phyloP scores from a whole-genome alignment of 1,140 invertebrate genomes.

The Hetaerina americana region DNA sequence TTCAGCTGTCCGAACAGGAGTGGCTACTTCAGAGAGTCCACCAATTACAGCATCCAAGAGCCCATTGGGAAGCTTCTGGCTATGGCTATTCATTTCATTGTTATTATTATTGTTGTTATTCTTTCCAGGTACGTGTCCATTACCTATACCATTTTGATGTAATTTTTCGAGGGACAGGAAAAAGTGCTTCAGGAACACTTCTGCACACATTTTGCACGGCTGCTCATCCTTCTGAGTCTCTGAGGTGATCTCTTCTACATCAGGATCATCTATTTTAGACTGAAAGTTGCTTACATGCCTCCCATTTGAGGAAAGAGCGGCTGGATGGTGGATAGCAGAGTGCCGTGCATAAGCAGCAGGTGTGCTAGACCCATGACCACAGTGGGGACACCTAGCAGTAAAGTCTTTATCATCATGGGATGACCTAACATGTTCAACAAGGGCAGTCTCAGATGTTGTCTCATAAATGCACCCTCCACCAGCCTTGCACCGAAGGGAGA shows the following conservation, averaged over 20 bases:
- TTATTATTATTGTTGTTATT: not conserved
- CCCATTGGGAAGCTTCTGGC: not conserved
- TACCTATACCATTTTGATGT: not conserved
- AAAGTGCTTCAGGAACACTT: not conserved
- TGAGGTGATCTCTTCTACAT: not conserved
- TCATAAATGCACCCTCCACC: not conserved
- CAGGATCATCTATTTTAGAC: not conserved
- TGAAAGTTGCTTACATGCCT: not conserved
- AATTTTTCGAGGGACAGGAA: not conserved
- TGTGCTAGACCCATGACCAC: not conserved
- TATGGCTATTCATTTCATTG: not conserved
- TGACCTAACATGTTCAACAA: not conserved
- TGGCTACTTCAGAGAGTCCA: not conserved
- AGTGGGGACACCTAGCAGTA: not conserved
- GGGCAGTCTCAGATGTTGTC: not conserved
- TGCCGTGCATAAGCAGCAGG: not conserved
- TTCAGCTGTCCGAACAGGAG: not conserved
- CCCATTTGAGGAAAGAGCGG: not conserved
- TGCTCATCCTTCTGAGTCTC: not conserved
- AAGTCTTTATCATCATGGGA: not conserved
- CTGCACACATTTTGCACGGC: not conserved
- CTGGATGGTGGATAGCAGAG: not conserved
- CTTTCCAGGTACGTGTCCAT: not conserved
- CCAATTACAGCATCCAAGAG: not conserved
- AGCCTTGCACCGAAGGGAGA: not conserved